Base-by-base conservation (phyloP, 2,888 invertebrate genomes). In the Pocota personata region DNA sequence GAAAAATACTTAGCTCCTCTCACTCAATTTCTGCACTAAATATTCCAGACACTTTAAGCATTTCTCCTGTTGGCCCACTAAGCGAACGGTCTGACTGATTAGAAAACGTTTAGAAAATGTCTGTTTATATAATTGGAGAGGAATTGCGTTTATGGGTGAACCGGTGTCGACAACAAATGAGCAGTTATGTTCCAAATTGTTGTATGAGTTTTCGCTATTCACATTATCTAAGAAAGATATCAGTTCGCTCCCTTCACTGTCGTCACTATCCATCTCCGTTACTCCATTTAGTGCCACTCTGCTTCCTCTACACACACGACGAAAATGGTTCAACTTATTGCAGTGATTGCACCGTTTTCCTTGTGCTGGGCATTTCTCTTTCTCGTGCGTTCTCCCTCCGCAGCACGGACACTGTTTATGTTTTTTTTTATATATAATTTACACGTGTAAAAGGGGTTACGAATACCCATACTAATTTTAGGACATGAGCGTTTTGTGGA, bases 1-100 rank as follows among this genome's bases (percentile, higher is more conserved):
- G 1, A 8, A 1, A 19, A 35, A 8, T 12, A 19, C 19, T 57
- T 35, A 6, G 88, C 88, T 12, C 82, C 73, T 19, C 2, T 3
- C 14, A 35, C 14, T 37, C 35, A 19, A 35, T 35, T 32, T 32
- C 24, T 24, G 46, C 35, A 27, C 14, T 19, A 48, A 64, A 64
- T 8, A 64, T 8, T 30, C 64, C 48, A 8, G 64, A 46, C 14
- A 48, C 46, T 48, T 64, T 64, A 16, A 62, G 43, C 24, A 64
- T 32, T 50, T 64, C 32, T 8, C 64, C 64, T 14, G 66, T 52
- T 37, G 50, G 66, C 10, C 66, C 50, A 37, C 66, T 52, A 0
- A 66, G 21, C 24, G 21, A 46, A 40, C 66, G 50, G 37, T 24
- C 3, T 16, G 37, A 52, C 14, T 27, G 37, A 27, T 24, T 40